Base-by-base conservation (phyloP, 1,140 invertebrate species). In the Saccostrea glomerata region DNA sequence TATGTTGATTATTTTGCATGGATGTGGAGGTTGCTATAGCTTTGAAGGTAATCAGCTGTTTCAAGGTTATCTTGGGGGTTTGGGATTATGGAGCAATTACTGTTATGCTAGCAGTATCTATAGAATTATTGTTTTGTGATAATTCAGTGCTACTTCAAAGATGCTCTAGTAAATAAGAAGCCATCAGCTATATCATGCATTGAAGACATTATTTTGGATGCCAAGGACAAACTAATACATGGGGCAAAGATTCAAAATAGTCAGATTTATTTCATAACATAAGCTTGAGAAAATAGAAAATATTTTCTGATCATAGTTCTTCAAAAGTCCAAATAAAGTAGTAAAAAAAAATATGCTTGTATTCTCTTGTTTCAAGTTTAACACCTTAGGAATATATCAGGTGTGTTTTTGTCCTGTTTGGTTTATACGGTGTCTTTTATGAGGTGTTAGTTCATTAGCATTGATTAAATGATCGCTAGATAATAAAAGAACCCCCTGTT, bases 381-480 rank as follows among this genome's bases (percentile, higher is more conserved):
- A 47, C 47, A 47, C 47, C 0, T 47, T 47, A 1, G 6, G 47
- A 47, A 47, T 47, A 20, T 63, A 6, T 63, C n/a, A 63, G 17
- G 17, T 63, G 58, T 63, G 58, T n/a, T 63, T 17, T 63, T 17
- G 58, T 20, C 58, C 6, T 60, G 6, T 60, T 60, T 60, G 58
- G 58, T 25, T 23, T 25, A 23, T 36, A 36, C 36, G n/a, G 36
- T 73, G 20, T 73, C 66, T 9, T 77, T 36, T 30, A 36, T 36
- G 70, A 30, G 25, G 70, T 77, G 70, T 77, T 77, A 30, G 70
- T 77, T 30, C 30, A 77, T 77, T 13, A 77, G 70, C 70, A 25
- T 77, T 77, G 23, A 77, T 77, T 30, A 77, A 77, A 77, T 77
- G 70, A 77, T 77, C 70, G 13, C 13, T 77, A 77, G 25, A 77